Conservation (phyloP, 92 coral and sea anemone species). For the Anthopleura xanthogrammica region DNA sequence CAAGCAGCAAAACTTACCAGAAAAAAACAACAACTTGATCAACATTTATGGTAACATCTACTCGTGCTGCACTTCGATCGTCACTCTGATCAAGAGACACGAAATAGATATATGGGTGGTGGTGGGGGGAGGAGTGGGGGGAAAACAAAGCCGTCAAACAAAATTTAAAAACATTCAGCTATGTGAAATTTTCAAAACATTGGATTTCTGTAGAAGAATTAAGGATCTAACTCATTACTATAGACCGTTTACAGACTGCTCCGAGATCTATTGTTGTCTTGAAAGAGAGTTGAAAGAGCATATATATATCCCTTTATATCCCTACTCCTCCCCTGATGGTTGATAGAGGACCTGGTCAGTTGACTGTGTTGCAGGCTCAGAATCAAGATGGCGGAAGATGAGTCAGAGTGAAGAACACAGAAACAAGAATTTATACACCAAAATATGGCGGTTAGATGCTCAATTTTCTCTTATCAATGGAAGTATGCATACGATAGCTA, state of each 20-base stretch:
- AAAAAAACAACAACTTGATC: too few species aligned
- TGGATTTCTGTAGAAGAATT: neutral
- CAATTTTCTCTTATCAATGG: neutral
- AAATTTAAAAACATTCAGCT: too few species aligned
- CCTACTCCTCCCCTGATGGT: neutral
- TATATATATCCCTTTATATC: too few species aligned
- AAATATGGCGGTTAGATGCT: constrained; percentile 28
- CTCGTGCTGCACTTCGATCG: too few species aligned
- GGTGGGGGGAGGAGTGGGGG: too few species aligned
- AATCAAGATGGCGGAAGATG: constrained; percentile 40
- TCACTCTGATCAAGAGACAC: too few species aligned
- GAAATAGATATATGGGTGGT: too few species aligned
- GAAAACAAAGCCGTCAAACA: too few species aligned
- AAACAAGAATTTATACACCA: neutral
- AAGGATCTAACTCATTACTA: neutral
- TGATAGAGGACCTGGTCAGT: neutral
- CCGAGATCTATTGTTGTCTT: neutral
- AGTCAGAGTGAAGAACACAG: neutral
- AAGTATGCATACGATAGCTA: neutral
- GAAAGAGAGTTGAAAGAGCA: neutral
- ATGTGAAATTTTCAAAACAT: too few species aligned
- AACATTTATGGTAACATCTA: too few species aligned
- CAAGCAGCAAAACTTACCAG: too few species aligned
- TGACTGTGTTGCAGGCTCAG: constrained; percentile 21
- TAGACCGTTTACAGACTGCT: neutral